Percentiles rank a stretch among this genome's conserved stretches.
Conservation (phyloP, 1,140 invertebrate genomes). For the Tenebrio molitor region DNA sequence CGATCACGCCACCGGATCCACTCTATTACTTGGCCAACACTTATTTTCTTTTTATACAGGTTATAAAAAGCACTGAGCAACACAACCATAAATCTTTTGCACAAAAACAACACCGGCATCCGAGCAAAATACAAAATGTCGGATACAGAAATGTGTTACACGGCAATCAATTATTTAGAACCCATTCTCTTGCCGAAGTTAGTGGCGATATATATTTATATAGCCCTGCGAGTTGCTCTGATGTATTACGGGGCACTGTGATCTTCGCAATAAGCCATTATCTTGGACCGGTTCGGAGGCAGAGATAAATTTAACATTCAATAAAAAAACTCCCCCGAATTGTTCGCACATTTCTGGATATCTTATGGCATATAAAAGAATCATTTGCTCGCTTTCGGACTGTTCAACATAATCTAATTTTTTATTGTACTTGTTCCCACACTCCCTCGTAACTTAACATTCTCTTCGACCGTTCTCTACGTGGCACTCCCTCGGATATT, state of each 20-base stretch:
- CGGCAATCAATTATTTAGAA: slow-evolving; percentile 49
- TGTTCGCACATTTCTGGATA: slow-evolving; percentile 26
- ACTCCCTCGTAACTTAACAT: not conserved
- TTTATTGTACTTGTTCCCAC: not conserved
- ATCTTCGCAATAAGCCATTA: slow-evolving; percentile 24
- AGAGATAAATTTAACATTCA: slow-evolving; percentile 30
- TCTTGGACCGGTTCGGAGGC: slow-evolving; percentile 10
- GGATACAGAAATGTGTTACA: slow-evolving; percentile 48
- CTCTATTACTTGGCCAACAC: slow-evolving; percentile 34
- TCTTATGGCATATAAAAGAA: not conserved
- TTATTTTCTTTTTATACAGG: slow-evolving; percentile 44
- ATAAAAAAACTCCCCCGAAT: slow-evolving; percentile 26
- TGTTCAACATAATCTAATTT: not conserved
- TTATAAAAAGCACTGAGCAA: slow-evolving; percentile 41
- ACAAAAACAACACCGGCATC: slow-evolving; percentile 42
- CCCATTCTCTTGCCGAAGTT: slow-evolving; percentile 40
- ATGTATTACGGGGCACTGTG: slow-evolving; percentile 26
- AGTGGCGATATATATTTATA: slow-evolving; percentile 48
- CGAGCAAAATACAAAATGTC: slow-evolving; percentile 46
- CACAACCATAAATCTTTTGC: slow-evolving; percentile 46
- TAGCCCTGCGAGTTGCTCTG: slow-evolving; percentile 30
- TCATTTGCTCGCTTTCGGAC: not conserved
- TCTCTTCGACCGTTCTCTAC: not conserved
- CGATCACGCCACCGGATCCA: slow-evolving; percentile 6
- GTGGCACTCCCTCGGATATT: not conserved